A percentile compares a stretch with the other conserved stretches of the same genome.
Conservation (phyloP, 1,140 invertebrate species). For the Bilobella aurantiaca region DNA sequence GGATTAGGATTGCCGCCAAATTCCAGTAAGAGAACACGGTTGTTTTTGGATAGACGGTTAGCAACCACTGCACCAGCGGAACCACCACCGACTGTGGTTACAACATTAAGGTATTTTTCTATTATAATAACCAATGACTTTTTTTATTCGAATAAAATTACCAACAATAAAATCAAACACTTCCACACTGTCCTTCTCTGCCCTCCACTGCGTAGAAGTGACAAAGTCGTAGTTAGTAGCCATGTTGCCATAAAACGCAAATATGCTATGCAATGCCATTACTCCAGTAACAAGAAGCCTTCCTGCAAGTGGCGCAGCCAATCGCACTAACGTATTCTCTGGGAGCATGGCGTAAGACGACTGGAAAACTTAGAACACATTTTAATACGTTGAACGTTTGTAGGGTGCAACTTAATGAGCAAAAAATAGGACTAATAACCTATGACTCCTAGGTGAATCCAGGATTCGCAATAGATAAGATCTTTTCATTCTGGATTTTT, state of each 20-base stretch:
- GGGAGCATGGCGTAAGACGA: no score
- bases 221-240: not conserved
- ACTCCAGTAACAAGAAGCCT: no score
- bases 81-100: slow-evolving; percentile 1
- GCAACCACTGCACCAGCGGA: not conserved
- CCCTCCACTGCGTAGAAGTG: not conserved
- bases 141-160: not conserved
- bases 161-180: slow-evolving; percentile 6
- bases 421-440: no score
- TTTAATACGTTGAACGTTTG: no score
- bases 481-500: no score
- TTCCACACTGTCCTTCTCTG: not conserved
- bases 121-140: not conserved
- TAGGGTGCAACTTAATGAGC: no score
- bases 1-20: not conserved
- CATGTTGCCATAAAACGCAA: not conserved
- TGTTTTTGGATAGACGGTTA: not conserved
- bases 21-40: not conserved
- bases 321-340: no score
- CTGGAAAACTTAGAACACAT: no score
- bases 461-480: no score
- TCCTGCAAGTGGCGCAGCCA: no score
- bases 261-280: no score
- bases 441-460: no score
- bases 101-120: not conserved